phyloP scores from a whole-genome alignment of 2,113 vertebrate genomes.

The Noturus placidus region DNA sequence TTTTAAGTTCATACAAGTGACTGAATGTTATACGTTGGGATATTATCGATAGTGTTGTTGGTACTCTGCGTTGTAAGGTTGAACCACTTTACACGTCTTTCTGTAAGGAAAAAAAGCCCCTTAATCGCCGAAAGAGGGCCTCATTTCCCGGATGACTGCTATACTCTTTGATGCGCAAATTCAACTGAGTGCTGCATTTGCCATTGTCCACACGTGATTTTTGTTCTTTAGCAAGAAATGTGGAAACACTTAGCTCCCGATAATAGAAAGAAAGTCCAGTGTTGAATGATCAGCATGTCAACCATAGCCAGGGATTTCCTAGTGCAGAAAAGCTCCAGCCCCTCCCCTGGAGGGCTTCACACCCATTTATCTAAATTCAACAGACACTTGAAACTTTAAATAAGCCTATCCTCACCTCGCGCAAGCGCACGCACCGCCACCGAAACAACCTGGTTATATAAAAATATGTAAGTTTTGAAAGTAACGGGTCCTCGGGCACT shows the following conservation, averaged over 20 bases:
- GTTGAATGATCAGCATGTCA: constrained; percentile 62
- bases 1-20: not conserved
- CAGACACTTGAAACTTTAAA: not conserved
- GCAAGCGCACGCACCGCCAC: not conserved
- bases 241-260: constrained; percentile 8
- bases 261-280: constrained; percentile 53
- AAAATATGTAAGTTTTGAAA: not conserved
- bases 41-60: not conserved
- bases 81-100: not conserved
- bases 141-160: constrained; percentile 32
- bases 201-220: not conserved
- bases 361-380: not conserved
- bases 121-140: constrained; percentile 43
- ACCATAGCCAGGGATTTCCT: constrained; percentile 46
- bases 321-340: constrained; percentile 2
- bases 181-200: not conserved
- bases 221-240: not conserved
- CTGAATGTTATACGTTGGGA: not conserved
- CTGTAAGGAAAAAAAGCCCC: not conserved
- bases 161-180: not conserved
- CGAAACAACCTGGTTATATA: not conserved
- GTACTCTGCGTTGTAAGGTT: no score
- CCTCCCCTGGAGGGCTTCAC: not conserved
- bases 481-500: not conserved
- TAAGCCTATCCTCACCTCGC: not conserved